Percentiles rank a stretch among this genome's conserved stretches.
These are phyloP conservation scores for Scaptodrosophila lebanonensis DNA, from an alignment of 1,140 invertebrate species.

Conservation along the genomic window DNA sequence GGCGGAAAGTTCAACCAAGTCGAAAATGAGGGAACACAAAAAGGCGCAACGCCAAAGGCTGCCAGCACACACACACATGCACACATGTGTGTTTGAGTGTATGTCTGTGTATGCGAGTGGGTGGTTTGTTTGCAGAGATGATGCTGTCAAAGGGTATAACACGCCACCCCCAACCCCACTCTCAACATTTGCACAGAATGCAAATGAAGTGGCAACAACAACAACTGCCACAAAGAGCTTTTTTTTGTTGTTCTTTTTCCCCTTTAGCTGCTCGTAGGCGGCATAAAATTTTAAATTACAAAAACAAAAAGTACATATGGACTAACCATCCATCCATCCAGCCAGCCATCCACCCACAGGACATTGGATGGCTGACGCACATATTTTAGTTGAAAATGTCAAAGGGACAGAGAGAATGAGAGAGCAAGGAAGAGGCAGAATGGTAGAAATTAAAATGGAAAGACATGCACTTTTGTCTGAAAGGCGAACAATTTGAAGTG, in stretches of 20 bases:
- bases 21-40: constrained; percentile 20
- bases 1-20: constrained; percentile 40
- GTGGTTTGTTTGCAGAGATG: constrained; percentile 4
- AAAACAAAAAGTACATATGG: constrained; percentile 14
- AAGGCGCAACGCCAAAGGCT: constrained; percentile 1
- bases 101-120: constrained; percentile 1
- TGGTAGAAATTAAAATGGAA: too few relatives aligned
- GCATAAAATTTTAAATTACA: constrained; percentile 24
- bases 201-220: constrained; percentile 51
- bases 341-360: neutral
- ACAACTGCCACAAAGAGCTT: neutral
- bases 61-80: too few relatives aligned
- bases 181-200: constrained; percentile 10
- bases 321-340: neutral
- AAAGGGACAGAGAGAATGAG: too few relatives aligned
- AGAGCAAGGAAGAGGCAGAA: too few relatives aligned
- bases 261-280: constrained; percentile 11
- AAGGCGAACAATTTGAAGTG: too few relatives aligned
- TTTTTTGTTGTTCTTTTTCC: constrained; percentile 1
- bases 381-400: too few relatives aligned
- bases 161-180: neutral
- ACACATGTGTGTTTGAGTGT: neutral
- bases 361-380: neutral
- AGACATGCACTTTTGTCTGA: too few relatives aligned
- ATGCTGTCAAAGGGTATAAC: constrained; percentile 22